These are phyloP conservation scores for Pygoscelis antarcticus DNA, from an alignment of 2,113 vertebrate species.

Conservation along the genomic window DNA sequence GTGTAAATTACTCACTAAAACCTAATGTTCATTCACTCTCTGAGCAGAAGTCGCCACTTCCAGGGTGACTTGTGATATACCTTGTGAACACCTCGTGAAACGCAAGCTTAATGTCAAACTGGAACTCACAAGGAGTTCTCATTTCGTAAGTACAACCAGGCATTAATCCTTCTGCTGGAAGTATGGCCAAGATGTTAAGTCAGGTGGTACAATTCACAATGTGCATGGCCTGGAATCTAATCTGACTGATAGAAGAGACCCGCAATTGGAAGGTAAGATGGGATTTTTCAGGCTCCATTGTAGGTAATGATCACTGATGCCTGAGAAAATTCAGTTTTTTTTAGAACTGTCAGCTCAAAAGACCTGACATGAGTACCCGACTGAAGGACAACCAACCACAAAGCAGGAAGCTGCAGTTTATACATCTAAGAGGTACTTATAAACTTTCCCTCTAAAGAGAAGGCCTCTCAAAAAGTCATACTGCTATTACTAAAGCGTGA, in stretches of 20 bases:
- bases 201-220: neutral
- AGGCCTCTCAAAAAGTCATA: neutral
- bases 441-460: neutral
- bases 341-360: neutral
- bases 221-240: neutral
- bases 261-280: neutral
- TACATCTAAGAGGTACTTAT: neutral
- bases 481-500: neutral
- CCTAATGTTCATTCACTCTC: neutral
- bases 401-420: neutral
- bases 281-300: neutral
- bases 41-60: neutral
- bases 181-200: neutral
- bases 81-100: neutral
- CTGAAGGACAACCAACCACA: neutral
- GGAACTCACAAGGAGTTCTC: neutral
- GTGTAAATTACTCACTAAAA: neutral
- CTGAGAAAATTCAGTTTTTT: accelerated
- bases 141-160: neutral
- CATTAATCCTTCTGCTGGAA: neutral
- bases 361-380: neutral
- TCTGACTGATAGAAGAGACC: neutral
- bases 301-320: neutral
- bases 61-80: neutral
- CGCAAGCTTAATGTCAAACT: neutral